Evolutionary conservation across 2,888 invertebrate genomes (phyloP).

Genomic region (Heliconius hortense): DNA sequence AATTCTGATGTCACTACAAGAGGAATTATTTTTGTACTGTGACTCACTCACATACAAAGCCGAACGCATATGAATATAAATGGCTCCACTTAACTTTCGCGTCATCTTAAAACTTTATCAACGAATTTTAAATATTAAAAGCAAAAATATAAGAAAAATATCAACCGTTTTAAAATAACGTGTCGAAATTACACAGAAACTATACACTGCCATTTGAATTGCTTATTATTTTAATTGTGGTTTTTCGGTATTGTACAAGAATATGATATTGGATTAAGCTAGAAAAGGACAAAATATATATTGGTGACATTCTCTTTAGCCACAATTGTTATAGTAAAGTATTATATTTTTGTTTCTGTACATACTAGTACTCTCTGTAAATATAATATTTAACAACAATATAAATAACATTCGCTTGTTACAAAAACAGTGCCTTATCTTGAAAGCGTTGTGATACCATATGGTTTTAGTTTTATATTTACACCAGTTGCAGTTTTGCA

Average conservation of each 20-base stretch:
- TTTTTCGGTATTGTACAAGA: slow-evolving; percentile 10
- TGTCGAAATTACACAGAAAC: not conserved
- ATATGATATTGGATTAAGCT: slow-evolving; percentile 17
- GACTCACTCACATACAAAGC: slow-evolving; percentile 38
- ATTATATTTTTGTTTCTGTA: slow-evolving; percentile 1
- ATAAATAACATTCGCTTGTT: slow-evolving; percentile 7
- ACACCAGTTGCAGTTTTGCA: slow-evolving; percentile 66
- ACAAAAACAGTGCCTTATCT: slow-evolving; percentile 60
- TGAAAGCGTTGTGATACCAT: slow-evolving; percentile 53
- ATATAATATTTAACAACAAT: not conserved
- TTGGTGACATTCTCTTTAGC: slow-evolving; percentile 20
- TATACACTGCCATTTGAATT: slow-evolving; percentile 8
- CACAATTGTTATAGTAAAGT: slow-evolving; percentile 14
- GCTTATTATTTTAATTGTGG: slow-evolving; percentile 5
- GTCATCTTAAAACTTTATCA: not conserved
- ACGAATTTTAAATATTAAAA: not conserved
- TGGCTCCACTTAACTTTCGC: slow-evolving; percentile 28
- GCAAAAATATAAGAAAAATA: not conserved
- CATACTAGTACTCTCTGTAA: not conserved
- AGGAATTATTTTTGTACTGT: slow-evolving; percentile 41
- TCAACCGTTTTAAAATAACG: not conserved
- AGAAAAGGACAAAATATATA: slow-evolving; percentile 26
- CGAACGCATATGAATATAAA: slow-evolving; percentile 27
- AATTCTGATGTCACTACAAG: slow-evolving; percentile 39
- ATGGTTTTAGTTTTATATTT: slow-evolving; percentile 66